These are phyloP conservation scores for Meganola albula DNA, from an alignment of 2,888 invertebrate species.

Conservation along the genomic window DNA sequence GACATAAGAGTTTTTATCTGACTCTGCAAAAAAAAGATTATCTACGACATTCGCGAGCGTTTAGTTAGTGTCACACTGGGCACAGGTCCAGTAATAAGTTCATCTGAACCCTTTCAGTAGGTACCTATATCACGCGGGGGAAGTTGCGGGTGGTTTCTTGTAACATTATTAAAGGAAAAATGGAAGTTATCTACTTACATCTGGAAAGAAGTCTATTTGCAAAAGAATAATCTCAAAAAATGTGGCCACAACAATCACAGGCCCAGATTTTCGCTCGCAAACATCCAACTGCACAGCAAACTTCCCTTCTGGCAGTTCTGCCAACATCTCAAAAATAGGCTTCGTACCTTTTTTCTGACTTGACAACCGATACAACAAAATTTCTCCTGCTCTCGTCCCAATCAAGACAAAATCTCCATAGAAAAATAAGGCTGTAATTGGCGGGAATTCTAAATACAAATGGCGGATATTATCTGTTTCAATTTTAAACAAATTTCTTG, in stretches of 20 bases:
- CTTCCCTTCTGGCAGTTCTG: slow-evolving; percentile 48
- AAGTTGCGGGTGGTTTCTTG: no score
- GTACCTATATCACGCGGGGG: no score
- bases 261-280: slow-evolving; percentile 52
- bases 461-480: slow-evolving; percentile 48
- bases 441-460: slow-evolving; percentile 58
- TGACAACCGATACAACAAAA: slow-evolving; percentile 52
- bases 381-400: slow-evolving; percentile 48
- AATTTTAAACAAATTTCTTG: slow-evolving; percentile 55
- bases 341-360: slow-evolving; percentile 41
- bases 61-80: no score
- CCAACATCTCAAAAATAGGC: slow-evolving; percentile 51
- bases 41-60: no score
- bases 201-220: slow-evolving; percentile 52
- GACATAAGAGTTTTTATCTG: no score
- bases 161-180: no score
- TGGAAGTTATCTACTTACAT: no score
- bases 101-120: no score
- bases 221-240: slow-evolving; percentile 50
- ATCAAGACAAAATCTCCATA: slow-evolving; percentile 57
- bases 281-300: slow-evolving; percentile 58
- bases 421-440: slow-evolving; percentile 58
- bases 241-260: slow-evolving; percentile 52
- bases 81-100: no score
- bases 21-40: no score